A percentile compares a stretch with the other conserved stretches of the same genome.
These are phyloP conservation scores for Podarcis siculus DNA, from an alignment of 2,797 vertebrate species.

Conservation along the genomic window DNA sequence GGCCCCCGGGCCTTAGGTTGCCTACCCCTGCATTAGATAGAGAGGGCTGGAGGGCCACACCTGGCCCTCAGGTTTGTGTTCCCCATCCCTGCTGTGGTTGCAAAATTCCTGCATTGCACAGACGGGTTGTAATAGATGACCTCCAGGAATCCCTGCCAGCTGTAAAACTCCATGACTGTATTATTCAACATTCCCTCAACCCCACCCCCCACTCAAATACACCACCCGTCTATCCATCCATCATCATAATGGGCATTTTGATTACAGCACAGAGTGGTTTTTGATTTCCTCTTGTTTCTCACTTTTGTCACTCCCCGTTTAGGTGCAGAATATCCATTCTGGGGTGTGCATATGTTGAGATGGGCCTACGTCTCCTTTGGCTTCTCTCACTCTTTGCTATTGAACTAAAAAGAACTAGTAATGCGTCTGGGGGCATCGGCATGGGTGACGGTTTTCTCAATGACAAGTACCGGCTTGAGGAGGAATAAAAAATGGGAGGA, in stretches of 20 bases:
- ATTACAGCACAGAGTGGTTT: not conserved
- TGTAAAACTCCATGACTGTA: not conserved
- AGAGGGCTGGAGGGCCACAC: no score
- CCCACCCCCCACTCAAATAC: not conserved
- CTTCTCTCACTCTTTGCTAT: constrained; percentile 25
- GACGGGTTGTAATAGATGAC: no score
- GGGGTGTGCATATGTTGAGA: not conserved
- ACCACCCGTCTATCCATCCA: not conserved
- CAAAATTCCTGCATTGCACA: no score
- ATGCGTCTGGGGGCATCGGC: not conserved
- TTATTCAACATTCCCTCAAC: not conserved
- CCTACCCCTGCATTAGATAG: no score
- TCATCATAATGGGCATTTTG: not conserved
- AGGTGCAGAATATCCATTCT: not conserved
- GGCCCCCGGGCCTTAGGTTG: no score
- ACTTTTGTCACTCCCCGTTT: not conserved
- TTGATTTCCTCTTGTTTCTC: constrained; percentile 8
- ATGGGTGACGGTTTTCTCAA: not conserved
- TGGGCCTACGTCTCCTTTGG: not conserved
- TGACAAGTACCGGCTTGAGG: constrained; percentile 33
- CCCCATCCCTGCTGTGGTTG: no score
- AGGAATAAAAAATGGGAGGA: not conserved
- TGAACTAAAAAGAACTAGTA: not conserved
- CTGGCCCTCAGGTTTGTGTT: no score
- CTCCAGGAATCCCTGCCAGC: not conserved